Conservation (phyloP, 2,797 vertebrate genomes). For the Paratrypauchen microcephalus region DNA sequence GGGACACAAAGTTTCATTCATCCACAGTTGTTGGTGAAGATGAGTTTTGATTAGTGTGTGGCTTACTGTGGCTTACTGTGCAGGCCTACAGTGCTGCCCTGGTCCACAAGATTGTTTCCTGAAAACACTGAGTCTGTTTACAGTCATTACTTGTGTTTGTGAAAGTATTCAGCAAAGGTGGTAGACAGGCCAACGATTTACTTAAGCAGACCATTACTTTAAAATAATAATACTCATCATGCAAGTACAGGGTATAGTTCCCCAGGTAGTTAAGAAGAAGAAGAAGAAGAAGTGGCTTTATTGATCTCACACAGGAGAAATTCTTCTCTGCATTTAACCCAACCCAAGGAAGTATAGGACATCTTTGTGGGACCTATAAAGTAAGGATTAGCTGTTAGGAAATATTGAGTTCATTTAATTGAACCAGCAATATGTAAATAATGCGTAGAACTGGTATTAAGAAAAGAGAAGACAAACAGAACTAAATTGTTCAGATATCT, state of each 20-base stretch:
- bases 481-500: neutral
- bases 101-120: constrained; percentile 43
- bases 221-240: neutral
- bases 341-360: no score
- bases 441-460: neutral
- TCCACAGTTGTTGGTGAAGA: neutral
- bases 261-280: no score
- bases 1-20: neutral
- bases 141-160: no score
- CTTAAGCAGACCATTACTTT: neutral
- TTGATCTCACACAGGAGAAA: no score
- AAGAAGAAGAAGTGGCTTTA: no score
- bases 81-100: constrained; percentile 61
- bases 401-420: no score
- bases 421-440: neutral
- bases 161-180: neutral
- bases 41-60: neutral
- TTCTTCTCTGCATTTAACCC: no score
- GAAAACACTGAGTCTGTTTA: constrained; percentile 14
- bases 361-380: no score
- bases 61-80: constrained; percentile 50
- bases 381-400: no score
- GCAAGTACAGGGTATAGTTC: neutral
- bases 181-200: neutral
- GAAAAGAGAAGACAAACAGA: neutral